These are phyloP conservation scores for Ophioderma brevispina DNA, from an alignment of 35 echinoderm and acorn worm genomes.

Conservation along the genomic window DNA sequence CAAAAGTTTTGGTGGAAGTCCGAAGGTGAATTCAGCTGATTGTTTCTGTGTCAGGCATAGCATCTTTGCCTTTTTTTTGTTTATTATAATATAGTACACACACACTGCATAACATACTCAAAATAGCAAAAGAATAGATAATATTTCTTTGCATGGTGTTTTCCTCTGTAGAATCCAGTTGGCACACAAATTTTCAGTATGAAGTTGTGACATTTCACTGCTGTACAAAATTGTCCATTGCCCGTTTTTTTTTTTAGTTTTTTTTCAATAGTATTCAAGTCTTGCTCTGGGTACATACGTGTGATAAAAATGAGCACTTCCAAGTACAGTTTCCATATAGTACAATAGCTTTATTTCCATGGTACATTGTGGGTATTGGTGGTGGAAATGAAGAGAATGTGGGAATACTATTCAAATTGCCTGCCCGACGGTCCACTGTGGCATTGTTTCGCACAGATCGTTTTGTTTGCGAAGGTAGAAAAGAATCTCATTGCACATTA, in stretches of 20 bases:
- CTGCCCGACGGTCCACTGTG: not conserved
- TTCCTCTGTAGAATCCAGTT: not conserved
- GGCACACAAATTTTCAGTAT: not conserved
- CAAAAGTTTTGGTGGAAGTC: not conserved
- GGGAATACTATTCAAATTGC: not conserved
- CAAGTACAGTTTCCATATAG: not conserved
- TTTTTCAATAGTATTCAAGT: too few species aligned
- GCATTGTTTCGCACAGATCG: not conserved
- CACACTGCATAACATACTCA: constrained; percentile 13
- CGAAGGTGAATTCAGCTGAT: not conserved
- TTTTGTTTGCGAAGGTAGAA: not conserved
- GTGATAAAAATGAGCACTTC: not conserved
- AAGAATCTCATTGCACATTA: not conserved
- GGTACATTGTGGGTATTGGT: not conserved
- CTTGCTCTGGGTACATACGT: too few species aligned
- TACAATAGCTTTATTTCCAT: not conserved
- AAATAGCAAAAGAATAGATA: constrained; percentile 4
- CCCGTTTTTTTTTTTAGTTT: not conserved
- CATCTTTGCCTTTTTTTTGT: not conserved
- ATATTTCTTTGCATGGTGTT: not conserved
- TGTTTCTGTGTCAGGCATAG: not conserved
- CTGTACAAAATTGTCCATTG: not conserved
- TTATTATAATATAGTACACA: not conserved
- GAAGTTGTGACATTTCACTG: not conserved
- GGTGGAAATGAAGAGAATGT: not conserved